phyloP scores from a whole-genome alignment of 1,140 invertebrate species.

The Nylanderia fulva region DNA sequence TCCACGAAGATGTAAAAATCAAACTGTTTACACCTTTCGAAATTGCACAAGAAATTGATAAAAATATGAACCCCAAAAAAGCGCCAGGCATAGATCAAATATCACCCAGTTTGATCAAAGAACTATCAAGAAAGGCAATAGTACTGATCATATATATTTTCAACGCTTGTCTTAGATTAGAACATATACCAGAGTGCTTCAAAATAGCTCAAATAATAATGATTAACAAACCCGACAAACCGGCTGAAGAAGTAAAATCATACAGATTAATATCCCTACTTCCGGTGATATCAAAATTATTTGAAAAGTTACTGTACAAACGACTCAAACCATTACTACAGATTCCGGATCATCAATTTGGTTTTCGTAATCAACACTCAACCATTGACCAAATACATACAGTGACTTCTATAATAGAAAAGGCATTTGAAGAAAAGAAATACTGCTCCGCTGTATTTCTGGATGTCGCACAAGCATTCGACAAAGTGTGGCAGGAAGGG shows the following conservation, averaged over 20 bases:
- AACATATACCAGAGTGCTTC: constrained; percentile 9
- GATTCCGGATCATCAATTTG: constrained; percentile 77
- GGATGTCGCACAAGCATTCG: constrained; percentile 73
- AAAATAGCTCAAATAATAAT: constrained; percentile 63
- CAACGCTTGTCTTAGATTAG: constrained; percentile 67
- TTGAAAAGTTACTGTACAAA: constrained; percentile 40
- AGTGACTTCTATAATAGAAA: constrained; percentile 38
- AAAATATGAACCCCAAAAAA: constrained; percentile 61
- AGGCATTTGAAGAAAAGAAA: constrained; percentile 37
- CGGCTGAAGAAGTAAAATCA: background rate
- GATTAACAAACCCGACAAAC: constrained; percentile 59
- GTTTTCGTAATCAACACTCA: constrained; percentile 77
- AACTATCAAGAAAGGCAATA: constrained; percentile 65
- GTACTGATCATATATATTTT: constrained; percentile 60
- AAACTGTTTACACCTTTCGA: too few species aligned
- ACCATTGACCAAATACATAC: too few species aligned
- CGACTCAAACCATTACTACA: constrained; percentile 15
- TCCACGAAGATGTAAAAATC: too few species aligned
- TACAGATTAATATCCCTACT: constrained; percentile 65
- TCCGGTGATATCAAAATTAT: constrained; percentile 31
- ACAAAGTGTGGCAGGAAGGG: constrained; percentile 77
- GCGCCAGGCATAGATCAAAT: constrained; percentile 75
- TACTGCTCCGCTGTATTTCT: constrained; percentile 52
- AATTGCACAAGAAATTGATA: too few species aligned
- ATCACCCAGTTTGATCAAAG: constrained; percentile 69